These are phyloP conservation scores for Melanotaenia duboulayi DNA, from an alignment of 2,113 vertebrate species.

Conservation along the genomic window DNA sequence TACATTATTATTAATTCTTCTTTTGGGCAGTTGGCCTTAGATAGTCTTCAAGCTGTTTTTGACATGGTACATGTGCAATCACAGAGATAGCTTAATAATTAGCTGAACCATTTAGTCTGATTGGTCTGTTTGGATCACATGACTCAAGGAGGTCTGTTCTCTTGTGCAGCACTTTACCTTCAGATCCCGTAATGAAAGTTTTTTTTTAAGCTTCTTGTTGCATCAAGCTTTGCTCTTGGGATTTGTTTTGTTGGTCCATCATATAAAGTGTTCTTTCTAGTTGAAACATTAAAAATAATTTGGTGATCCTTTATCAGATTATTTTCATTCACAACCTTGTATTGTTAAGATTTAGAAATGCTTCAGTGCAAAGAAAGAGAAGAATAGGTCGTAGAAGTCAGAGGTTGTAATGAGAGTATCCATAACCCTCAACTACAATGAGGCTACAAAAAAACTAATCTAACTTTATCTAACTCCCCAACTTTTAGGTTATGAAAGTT, in stretches of 20 bases:
- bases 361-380: no score
- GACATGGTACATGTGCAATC: neutral
- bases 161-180: neutral
- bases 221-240: neutral
- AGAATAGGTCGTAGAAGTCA: no score
- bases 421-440: no score
- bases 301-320: neutral
- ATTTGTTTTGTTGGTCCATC: neutral
- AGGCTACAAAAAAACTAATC: no score
- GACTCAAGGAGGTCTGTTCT: neutral
- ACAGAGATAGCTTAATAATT: neutral
- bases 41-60: neutral
- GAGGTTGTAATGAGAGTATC: no score
- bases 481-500: no score
- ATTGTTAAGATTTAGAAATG: neutral
- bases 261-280: no score
- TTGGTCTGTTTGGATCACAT: neutral
- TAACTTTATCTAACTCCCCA: no score
- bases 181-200: neutral
- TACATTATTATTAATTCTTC: no score
- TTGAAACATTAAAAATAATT: neutral
- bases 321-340: neutral
- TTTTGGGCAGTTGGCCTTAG: no score
- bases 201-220: no score
- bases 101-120: neutral